phyloP scores from a whole-genome alignment of 2,888 invertebrate species.

The Galerucella pusilla region DNA sequence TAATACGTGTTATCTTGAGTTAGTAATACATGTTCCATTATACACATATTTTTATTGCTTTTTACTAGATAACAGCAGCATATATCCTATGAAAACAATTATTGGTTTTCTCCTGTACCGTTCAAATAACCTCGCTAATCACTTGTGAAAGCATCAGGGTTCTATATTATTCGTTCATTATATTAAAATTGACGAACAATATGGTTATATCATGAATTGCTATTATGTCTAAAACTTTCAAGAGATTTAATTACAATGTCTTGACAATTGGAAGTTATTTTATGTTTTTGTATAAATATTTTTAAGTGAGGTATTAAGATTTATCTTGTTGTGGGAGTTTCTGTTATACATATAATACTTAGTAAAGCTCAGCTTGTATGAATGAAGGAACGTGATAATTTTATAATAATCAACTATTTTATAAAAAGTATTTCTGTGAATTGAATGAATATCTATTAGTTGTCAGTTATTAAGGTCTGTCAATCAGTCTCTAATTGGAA shows the following conservation, averaged over 20 bases:
- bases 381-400: conserved; percentile 65
- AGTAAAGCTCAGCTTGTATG: conserved; percentile 63
- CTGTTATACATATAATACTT: conserved; percentile 46
- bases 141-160: not conserved
- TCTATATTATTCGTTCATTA: not conserved
- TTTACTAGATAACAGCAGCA: not conserved
- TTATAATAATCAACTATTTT: conserved; percentile 65
- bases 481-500: conserved; percentile 17
- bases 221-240: not conserved
- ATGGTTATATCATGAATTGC: not conserved
- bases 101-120: not conserved
- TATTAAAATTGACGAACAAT: not conserved
- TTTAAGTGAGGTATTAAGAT: not conserved
- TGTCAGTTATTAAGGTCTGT: conserved; percentile 58
- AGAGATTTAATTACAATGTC: not conserved
- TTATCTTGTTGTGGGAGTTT: not conserved
- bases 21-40: not conserved
- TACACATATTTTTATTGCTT: not conserved
- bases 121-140: not conserved
- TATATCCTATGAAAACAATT: not conserved
- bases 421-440: conserved; percentile 60
- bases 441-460: conserved; percentile 58
- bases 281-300: not conserved
- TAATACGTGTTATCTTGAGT: too few relatives aligned
- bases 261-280: not conserved